Evolutionary conservation across 2,888 invertebrate genomes (phyloP).

Genomic region (Drosophila kambysellisi): DNA sequence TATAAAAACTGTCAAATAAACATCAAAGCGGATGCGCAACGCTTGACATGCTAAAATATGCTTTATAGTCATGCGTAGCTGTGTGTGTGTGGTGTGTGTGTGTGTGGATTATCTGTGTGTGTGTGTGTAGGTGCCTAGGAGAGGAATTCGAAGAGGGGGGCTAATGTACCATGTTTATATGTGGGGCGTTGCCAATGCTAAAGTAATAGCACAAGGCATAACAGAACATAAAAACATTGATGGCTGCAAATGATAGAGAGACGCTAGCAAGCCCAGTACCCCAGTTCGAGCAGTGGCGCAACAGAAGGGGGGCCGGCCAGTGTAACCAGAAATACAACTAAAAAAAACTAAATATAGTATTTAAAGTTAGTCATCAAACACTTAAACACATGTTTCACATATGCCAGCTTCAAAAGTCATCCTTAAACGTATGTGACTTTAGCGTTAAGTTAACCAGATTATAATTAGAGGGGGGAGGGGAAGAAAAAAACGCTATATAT

Average conservation of each 20-base stretch:
- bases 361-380: background rate
- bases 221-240: conserved; percentile 73
- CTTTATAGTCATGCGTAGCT: conserved; percentile 74
- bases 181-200: conserved; percentile 69
- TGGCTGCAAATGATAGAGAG: conserved; percentile 64
- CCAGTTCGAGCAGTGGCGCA: conserved; percentile 31
- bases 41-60: conserved; percentile 82
- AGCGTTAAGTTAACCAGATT: background rate
- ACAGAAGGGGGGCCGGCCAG: background rate
- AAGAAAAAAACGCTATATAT: background rate
- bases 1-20: conserved; percentile 83
- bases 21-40: conserved; percentile 82
- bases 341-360: rapidly evolving
- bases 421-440: background rate
- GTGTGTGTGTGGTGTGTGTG: conserved; percentile 36
- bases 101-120: conserved; percentile 42
- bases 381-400: background rate
- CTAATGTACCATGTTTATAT: conserved; percentile 57
- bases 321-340: background rate
- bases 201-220: conserved; percentile 77
- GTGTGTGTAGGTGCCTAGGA: conserved; percentile 37
- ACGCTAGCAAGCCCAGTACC: conserved; percentile 25
- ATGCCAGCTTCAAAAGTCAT: background rate
- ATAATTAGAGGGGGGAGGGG: background rate
- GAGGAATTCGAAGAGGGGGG: conserved; percentile 11